Evolutionary conservation across 2,113 vertebrate species (phyloP).

Genomic region (Panthera leo): DNA sequence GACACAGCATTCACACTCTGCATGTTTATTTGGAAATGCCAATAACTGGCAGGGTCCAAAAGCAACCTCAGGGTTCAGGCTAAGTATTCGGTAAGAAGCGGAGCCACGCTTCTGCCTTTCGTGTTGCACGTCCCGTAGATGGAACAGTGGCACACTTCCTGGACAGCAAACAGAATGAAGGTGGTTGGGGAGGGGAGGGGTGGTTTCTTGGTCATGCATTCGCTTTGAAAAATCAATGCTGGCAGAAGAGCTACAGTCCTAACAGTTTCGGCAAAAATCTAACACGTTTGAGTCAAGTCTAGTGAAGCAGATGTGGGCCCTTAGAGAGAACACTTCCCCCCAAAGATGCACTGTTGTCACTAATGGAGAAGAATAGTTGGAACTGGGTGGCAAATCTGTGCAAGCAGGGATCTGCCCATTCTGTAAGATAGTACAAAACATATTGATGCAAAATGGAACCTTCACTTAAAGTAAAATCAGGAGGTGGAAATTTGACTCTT

Average conservation of each 20-base stretch:
- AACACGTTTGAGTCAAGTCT: background rate
- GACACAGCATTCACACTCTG: background rate
- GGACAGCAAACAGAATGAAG: background rate
- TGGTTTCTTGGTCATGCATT: background rate
- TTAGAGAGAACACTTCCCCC: background rate
- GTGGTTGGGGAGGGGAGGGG: background rate
- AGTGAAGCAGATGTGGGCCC: background rate
- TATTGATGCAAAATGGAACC: background rate
- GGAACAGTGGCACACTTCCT: background rate
- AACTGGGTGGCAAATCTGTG: background rate
- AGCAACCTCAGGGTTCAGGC: conserved; percentile 31
- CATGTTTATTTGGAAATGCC: conserved; percentile 51
- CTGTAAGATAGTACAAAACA: background rate
- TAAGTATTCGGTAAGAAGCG: background rate
- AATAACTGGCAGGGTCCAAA: background rate
- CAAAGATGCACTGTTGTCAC: background rate
- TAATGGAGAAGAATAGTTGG: background rate
- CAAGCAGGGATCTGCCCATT: background rate
- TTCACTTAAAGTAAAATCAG: background rate
- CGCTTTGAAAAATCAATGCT: background rate
- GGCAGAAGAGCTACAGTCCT: background rate
- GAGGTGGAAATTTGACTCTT: background rate
- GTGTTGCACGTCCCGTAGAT: background rate
- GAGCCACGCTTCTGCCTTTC: background rate
- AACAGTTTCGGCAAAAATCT: background rate